Conservation (phyloP, 2,113 vertebrate species). For the Oplegnathus fasciatus region DNA sequence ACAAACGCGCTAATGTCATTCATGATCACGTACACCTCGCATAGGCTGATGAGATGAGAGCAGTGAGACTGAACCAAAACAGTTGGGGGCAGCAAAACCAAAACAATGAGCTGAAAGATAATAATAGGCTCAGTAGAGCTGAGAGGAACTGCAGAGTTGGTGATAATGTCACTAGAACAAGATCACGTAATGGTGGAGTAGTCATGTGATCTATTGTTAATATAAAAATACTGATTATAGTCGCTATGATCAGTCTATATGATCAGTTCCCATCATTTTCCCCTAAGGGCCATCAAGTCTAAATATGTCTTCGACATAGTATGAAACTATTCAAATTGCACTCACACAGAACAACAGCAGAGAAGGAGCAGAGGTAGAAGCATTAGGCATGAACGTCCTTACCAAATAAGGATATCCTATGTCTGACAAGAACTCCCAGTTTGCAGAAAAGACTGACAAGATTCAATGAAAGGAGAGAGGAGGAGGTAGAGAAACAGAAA, state of each 20-base stretch:
- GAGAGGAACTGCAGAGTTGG: not conserved
- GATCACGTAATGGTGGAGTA: too few species aligned
- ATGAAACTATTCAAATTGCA: slow-evolving; percentile 5
- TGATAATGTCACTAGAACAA: not conserved
- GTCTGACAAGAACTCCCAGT: slow-evolving; percentile 99
- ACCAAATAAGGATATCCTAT: slow-evolving; percentile 99
- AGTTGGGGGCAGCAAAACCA: not conserved
- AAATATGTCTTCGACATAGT: not conserved
- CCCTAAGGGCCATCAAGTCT: not conserved
- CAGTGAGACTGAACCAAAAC: not conserved
- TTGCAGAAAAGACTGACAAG: slow-evolving; percentile 99
- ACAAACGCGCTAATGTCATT: not conserved
- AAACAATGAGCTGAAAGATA: not conserved
- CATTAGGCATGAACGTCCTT: slow-evolving; percentile 83
- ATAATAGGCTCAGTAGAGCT: not conserved
- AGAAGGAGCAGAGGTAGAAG: not conserved
- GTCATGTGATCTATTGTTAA: too few species aligned
- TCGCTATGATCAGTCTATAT: too few species aligned
- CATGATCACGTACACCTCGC: not conserved
- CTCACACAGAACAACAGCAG: not conserved
- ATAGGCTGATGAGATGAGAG: not conserved
- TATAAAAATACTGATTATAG: too few species aligned
- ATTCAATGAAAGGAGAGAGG: slow-evolving; percentile 82
- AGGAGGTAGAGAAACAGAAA: slow-evolving; percentile 54
- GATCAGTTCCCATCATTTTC: not conserved